A percentile compares a stretch with the other conserved stretches of the same genome.
These are phyloP conservation scores for Genyomyrus donnyi DNA, from an alignment of 2,113 vertebrate species.

Conservation along the genomic window DNA sequence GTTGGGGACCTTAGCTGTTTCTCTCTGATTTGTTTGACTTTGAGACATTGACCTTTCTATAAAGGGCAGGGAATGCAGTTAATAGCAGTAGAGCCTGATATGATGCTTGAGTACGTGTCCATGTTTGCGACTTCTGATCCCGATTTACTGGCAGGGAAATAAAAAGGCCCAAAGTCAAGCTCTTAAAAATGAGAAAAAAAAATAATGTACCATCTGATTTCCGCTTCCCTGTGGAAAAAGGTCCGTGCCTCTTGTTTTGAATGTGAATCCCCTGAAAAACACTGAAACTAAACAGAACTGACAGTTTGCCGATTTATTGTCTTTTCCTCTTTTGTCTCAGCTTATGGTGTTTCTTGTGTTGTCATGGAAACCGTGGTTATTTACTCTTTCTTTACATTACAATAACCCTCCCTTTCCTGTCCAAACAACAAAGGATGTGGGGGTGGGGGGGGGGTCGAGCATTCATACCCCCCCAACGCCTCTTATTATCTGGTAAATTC, in stretches of 20 bases:
- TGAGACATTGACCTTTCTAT: slow-evolving; percentile 53
- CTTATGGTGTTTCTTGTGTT: slow-evolving; percentile 63
- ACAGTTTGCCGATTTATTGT: slow-evolving; percentile 72
- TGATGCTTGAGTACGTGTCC: slow-evolving; percentile 54
- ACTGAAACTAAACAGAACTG: slow-evolving; percentile 74
- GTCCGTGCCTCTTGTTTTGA: slow-evolving; percentile 56
- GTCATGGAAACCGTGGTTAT: slow-evolving; percentile 72
- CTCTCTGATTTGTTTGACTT: slow-evolving; percentile 47
- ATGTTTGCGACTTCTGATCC: slow-evolving; percentile 60
- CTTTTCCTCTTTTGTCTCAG: slow-evolving; percentile 56
- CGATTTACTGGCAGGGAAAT: slow-evolving; percentile 53
- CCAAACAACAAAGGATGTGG: slow-evolving; percentile 66
- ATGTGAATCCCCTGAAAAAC: slow-evolving; percentile 64
- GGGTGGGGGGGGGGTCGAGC: slow-evolving; percentile 60
- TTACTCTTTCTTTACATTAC: slow-evolving; percentile 62
- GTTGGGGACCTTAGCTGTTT: slow-evolving; percentile 45
- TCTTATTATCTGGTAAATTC: slow-evolving; percentile 57
- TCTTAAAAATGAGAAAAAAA: slow-evolving; percentile 38
- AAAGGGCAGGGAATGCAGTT: slow-evolving; percentile 57
- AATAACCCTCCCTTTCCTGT: slow-evolving; percentile 64
- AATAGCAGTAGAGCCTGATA: slow-evolving; percentile 57
- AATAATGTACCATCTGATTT: slow-evolving; percentile 54
- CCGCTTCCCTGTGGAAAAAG: slow-evolving; percentile 61
- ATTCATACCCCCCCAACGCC: slow-evolving; percentile 41
- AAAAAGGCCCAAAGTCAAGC: slow-evolving; percentile 43